A percentile compares a stretch with the other conserved stretches of the same genome.
phyloP scores from a whole-genome alignment of 2,797 vertebrate genomes.

The Nannoperca obscura region DNA sequence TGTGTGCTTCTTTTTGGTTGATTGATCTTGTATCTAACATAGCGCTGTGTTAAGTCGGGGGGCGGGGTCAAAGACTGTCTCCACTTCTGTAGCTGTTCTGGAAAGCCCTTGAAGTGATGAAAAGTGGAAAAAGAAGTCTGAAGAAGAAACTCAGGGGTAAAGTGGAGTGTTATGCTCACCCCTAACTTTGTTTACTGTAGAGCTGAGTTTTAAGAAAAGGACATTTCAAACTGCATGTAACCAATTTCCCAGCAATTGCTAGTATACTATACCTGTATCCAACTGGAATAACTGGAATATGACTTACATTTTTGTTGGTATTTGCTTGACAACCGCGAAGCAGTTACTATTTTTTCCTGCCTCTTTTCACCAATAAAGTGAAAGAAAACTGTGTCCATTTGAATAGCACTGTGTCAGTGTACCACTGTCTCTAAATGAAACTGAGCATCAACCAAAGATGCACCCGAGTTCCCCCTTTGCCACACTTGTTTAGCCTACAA shows the following conservation, averaged over 20 bases:
- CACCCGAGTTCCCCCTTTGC: not conserved
- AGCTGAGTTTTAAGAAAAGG: not conserved
- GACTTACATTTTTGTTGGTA: not conserved
- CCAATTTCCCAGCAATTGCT: not conserved
- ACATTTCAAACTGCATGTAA: not conserved
- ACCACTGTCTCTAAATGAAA: not conserved
- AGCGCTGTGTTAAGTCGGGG: not conserved
- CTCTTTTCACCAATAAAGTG: not conserved
- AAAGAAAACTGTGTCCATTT: not conserved
- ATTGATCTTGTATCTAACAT: conserved; percentile 1
- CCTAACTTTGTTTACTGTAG: conserved; percentile 12
- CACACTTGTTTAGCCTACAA: not conserved
- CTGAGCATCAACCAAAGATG: not conserved
- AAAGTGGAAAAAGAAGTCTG: conserved; percentile 7
- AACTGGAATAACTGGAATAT: not conserved
- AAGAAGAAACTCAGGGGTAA: conserved; percentile 6
- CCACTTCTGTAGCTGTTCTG: conserved; percentile 11
- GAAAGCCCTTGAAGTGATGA: conserved; percentile 24
- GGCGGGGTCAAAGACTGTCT: conserved; percentile 5
- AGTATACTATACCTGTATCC: not conserved
- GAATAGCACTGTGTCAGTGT: not conserved
- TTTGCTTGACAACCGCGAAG: not conserved
- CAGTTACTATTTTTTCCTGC: not conserved
- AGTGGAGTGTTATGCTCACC: conserved; percentile 17
- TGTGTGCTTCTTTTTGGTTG: conserved; percentile 3